Base-by-base conservation (phyloP, 2,888 invertebrate genomes). In the Netelia melanura region DNA sequence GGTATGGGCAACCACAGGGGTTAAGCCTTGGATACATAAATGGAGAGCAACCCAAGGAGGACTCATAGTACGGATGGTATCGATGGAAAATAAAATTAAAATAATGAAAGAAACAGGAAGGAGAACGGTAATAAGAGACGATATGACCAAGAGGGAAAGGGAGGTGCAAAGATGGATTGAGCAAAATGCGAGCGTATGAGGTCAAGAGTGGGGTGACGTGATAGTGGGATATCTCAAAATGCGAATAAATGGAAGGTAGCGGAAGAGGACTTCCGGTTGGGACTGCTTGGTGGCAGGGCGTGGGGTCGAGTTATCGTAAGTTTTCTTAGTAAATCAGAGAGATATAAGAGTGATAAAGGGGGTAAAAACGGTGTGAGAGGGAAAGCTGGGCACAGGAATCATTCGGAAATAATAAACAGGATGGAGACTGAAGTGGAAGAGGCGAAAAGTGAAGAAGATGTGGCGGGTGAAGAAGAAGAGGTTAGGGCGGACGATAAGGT, bases 181-280 rank as follows among this genome's bases (percentile, higher is more conserved):
- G 2, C 2, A 25, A 25, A 25, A 25, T 25, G 25, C 25, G 25
- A 25, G 25, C 0, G 56, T 23, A 30, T 11, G n/a, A 48, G 25
- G 25, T 44, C 43, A 71, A 43, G 54, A 25, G 65, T 9, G 54
- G 17, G 21, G 64, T 23, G 44, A 44, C 11, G 71, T 30, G 8
- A 48, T 0, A 1, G 23, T 61, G 38, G 79, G 71, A 44, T 61
- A 79, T 23, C 6, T 61, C 30, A 72, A 81, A 65, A 52, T 74
- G 3, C 54, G 80, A 21, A 14, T 70, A 30, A 62, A 70, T 17
- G 68, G 70, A 2, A 56, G 43, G 25, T 62, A 52, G 56, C 58
- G 64, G 72, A 14, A 58, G 21, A 65, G 80, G 80, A 23, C 17
- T 17, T 17, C 17, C 17, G 17, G 17, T 17, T 17, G 17, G 17